Percentiles rank a stretch among this genome's conserved stretches.
Conservation (phyloP, 2,888 invertebrate species). For the Drosophila gaucha region DNA sequence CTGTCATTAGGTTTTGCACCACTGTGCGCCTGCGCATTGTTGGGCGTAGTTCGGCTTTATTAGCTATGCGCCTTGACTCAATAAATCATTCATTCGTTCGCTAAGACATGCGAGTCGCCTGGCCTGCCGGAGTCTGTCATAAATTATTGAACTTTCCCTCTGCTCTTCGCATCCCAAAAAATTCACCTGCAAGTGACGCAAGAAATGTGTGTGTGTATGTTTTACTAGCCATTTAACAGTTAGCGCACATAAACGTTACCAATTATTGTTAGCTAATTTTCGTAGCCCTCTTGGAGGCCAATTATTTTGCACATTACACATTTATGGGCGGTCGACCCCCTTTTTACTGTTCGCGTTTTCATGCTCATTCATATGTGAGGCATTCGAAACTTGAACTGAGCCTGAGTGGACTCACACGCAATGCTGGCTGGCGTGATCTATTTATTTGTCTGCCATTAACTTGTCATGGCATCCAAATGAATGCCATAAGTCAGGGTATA, state of each 20-base stretch:
- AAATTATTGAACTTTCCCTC: constrained; percentile 48
- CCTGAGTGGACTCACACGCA: constrained; percentile 12
- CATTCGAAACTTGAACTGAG: constrained; percentile 16
- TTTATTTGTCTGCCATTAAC: constrained; percentile 10
- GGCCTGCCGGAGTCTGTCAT: constrained; percentile 13
- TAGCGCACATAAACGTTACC: constrained; percentile 73
- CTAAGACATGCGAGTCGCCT: constrained; percentile 16
- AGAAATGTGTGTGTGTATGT: constrained; percentile 9
- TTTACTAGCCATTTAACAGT: constrained; percentile 76
- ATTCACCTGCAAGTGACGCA: constrained; percentile 32
- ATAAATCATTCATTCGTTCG: constrained; percentile 33
- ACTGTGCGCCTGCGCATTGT: constrained; percentile 52
- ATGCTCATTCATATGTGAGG: not conserved
- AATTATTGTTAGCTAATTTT: constrained; percentile 74
- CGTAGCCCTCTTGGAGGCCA: constrained; percentile 35
- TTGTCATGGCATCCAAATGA: constrained; percentile 14
- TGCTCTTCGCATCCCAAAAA: constrained; percentile 41
- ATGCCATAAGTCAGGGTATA: constrained; percentile 1
- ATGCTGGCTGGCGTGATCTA: constrained; percentile 1
- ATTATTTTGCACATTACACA: constrained; percentile 46
- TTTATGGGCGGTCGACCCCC: constrained; percentile 29
- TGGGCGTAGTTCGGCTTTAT: constrained; percentile 51
- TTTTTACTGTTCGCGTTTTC: not conserved
- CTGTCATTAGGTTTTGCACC: constrained; percentile 12
- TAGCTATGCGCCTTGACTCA: constrained; percentile 42